phyloP scores from a whole-genome alignment of 2,797 vertebrate species.

The Prionace glauca region DNA sequence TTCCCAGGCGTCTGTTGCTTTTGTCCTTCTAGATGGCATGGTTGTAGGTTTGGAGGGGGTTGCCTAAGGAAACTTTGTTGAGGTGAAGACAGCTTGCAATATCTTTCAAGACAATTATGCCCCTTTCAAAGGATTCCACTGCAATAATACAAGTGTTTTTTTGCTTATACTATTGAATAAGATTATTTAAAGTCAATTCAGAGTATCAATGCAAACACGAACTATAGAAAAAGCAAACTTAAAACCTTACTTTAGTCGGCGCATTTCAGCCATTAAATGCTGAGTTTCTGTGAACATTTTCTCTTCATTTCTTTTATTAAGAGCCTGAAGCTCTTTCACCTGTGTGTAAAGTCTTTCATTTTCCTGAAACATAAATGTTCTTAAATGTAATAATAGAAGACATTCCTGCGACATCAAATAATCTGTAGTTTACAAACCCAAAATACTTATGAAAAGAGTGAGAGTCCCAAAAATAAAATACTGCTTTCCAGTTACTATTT shows the following conservation, averaged over 20 bases:
- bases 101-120: not conserved
- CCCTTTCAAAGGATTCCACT: not conserved
- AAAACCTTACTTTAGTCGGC: slow-evolving; percentile 65
- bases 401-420: not conserved
- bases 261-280: slow-evolving; percentile 67
- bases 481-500: not conserved
- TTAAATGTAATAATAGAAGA: not conserved
- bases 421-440: not conserved
- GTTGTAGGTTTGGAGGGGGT: too few species aligned
- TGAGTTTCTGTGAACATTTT: slow-evolving; percentile 87
- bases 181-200: not conserved
- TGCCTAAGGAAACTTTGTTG: too few species aligned
- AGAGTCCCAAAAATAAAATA: not conserved
- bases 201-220: not conserved
- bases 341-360: slow-evolving; percentile 82
- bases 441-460: not conserved
- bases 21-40: too few species aligned
- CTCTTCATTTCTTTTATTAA: slow-evolving; percentile 75
- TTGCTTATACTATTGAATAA: not conserved
- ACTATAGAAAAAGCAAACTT: not conserved
- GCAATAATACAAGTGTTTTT: not conserved
- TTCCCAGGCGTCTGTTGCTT: too few species aligned
- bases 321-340: slow-evolving; percentile 73
- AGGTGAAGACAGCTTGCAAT: not conserved
- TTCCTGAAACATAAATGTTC: slow-evolving; percentile 62